Evolutionary conservation across 2,113 vertebrate species (phyloP), one percentile per base, ranked within the genome.

Genomic region (Pitta sordida): DNA sequence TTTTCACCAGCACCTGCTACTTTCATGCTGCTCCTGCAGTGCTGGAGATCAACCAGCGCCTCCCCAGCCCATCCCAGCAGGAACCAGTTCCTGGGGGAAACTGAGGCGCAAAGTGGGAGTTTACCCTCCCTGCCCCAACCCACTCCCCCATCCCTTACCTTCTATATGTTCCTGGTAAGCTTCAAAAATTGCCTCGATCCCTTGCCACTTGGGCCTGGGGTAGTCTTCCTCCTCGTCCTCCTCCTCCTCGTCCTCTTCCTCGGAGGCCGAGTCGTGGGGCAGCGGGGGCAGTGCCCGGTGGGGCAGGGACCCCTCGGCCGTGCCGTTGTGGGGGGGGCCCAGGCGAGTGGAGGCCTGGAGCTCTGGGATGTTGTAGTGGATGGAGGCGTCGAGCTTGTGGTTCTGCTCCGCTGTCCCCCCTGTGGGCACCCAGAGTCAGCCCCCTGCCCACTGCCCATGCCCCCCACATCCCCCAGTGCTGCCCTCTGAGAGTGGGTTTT

Each of bases 291-390:
- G 37, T 7, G 97, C 97, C 68, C 98, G 98, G 84, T 97, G 98
- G 15, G 86, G 51, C 23, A 96, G 81, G 0, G 56, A 76, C 22
- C 97, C 95, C 89, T 98, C 98, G 92, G 98, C 99, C 86, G 98
- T 99, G 62, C 99, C 99, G 1, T 99, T 99, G 94, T 98, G 98
- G 34, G 98, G 98, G 69, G 98, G 82, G 32, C 96, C 79, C 32
- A 92, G 87, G 69, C 97, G 94, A 89, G 84, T 89, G 29, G 98
- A 92, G 11, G 98, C 97, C 97, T 99, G 99, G 76, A 99, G 98
- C 98, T 99, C 99, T 0, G 99, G 99, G 98, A 99, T 99, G 99
- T 99, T 99, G 98, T 99, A 99, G 97, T 99, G 99, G 95, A 99
- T 98, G 8, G 99, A 98, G 3, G 99, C 91, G 68, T 99, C 99